Conservation (phyloP, 2,113 vertebrate species). For the Sus scrofa region T2T-Sscrofa CM000819.6:21464501-21465000, state of each 20-base stretch:
- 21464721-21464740: neutral
- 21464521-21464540: neutral
- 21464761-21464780: neutral
- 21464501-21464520: neutral
- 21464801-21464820: neutral
- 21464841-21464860: no score
- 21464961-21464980: no score
- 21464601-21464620: neutral
- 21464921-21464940: no score
- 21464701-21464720: neutral
- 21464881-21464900: no score
- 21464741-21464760: neutral
- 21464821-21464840: neutral
- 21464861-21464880: no score
- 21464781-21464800: neutral
- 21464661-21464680: neutral
- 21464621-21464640: neutral
- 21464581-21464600: neutral
- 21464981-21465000: no score
- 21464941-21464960: no score
- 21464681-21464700: neutral
- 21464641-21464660: constrained; percentile 19
- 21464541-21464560: constrained; percentile 34
- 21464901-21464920: no score
- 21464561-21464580: neutral